Base-by-base conservation (phyloP, 2,888 invertebrate species). In the Brenthis ino region DNA sequence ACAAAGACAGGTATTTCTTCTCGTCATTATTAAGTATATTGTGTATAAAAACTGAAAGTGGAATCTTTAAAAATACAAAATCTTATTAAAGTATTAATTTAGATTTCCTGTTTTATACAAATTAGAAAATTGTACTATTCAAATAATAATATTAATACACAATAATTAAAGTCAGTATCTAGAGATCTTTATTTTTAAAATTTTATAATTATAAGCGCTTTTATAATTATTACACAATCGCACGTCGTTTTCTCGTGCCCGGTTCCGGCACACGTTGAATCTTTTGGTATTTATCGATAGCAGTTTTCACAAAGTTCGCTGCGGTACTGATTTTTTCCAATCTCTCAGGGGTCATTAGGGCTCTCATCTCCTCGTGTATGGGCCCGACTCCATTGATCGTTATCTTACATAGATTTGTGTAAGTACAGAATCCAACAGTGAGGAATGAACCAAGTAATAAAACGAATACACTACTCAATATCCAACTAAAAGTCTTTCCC, bases 401-500 rank as follows among this genome's bases (percentile, higher is more conserved):
- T 66, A 95, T 94, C 4, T 90, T 89, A 79, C 95, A 96, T 16
- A 95, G 77, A 11, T 95, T 93, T 0, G 95, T 95, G 72, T 95
- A 93, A 0, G 94, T 91, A 79, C 95, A 96, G 0, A 95, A 83
- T 14, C 86, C 89, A 3, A 92, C 75, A 1, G 93, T 92, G 2
- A 91, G 72, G 2, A 89, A 67, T 11, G 91, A 87, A 0, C 94
- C 93, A 0, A 94, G 88, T 1, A 94, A 88, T 3, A 95, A 84
- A 8, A 94, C 81, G n/a, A 92, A 87, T 11, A 89, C 77, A 66
- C 88, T 90, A 71, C 85, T 85, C 71, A 93, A 84, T 0, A 89
- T 13, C 89, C 89, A 91, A 3, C 81, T 74, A 28, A 93, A 84
- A 0, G 87, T 85, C 14, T 85, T 82, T 0, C 91, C 88, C 1